phyloP scores from a whole-genome alignment of 2,797 vertebrate species.

The Bucorvus abyssinicus region DNA sequence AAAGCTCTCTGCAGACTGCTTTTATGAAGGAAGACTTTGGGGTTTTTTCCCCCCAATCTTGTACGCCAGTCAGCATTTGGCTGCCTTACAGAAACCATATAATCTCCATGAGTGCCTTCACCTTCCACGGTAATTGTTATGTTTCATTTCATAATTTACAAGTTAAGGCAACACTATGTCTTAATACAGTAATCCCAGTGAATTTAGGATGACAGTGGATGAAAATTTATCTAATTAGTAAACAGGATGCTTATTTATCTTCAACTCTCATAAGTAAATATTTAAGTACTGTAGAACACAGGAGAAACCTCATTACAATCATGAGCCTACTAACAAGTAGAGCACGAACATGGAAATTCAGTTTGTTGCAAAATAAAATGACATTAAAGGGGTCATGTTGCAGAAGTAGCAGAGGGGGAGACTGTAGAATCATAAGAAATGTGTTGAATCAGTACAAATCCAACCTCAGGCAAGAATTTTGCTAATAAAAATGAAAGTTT shows the following conservation, averaged over 20 bases:
- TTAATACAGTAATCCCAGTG: neutral
- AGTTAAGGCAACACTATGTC: neutral
- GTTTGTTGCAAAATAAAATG: neutral
- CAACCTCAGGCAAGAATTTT: slow-evolving; percentile 7
- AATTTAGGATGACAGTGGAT: neutral
- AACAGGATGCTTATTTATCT: slow-evolving; percentile 41
- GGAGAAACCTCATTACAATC: neutral
- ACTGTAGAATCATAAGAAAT: neutral
- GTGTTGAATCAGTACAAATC: neutral
- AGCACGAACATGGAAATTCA: neutral
- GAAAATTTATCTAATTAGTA: slow-evolving; percentile 1
- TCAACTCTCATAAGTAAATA: neutral
- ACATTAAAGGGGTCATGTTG: neutral
- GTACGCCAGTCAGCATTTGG: neutral
- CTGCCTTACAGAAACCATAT: neutral
- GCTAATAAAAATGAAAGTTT: neutral
- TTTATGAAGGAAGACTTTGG: neutral
- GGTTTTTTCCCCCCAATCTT: fast-evolving
- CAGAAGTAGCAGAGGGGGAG: neutral
- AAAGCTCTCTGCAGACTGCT: neutral
- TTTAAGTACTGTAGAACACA: neutral
- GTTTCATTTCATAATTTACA: neutral
- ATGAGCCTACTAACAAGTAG: neutral
- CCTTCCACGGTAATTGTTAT: neutral
- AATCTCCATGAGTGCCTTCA: neutral